Base-by-base conservation (phyloP, 2,113 vertebrate genomes). In the Mustela nigripes region DNA sequence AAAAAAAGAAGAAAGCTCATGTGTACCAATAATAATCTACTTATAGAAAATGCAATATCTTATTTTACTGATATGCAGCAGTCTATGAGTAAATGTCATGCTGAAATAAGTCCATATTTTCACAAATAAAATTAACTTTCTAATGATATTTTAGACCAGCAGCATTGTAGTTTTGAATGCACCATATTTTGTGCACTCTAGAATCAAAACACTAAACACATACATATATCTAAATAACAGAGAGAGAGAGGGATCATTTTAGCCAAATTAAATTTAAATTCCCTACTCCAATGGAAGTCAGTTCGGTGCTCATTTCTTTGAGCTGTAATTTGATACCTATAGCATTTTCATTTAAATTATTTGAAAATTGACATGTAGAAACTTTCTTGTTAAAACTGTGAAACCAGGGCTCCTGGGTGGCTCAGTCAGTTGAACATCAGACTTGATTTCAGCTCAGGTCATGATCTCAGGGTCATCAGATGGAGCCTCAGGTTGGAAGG, bases 381-480 rank as follows among this genome's bases (percentile, higher is more conserved):
- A 91, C 76, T 96, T 97, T 96, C 84, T 88, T 97, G 53, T 93
- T 96, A 94, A 89, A 96, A 91, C 78, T 96, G 39, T 74, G 80
- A 85, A 95, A 89, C 60, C 60, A 97, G 33, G 16, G 7, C 33
- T n/a, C 15, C 65, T n/a, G 33, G 15, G 15, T 33, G 65, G 65
- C 65, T 69, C 65, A 69, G 65, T n/a, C 16, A 8, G 7, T 69
- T 69, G 33, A n/a, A 33, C 65, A 69, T 69, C 33, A 69, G 31
- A 69, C 15, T 69, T 9, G 15, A 69, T 69, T 69, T 69, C 33
- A 67, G 7, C 33, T 69, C 15, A 31, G 28, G 12, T 65, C 28
- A 65, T 65, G 28, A 65, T 65, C 63, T 65, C 28, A 69, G 31
- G 14, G 65, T 69, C 33, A 69, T n/a, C 15, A 69, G 15, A n/a